Conservation (phyloP, 2,113 vertebrate species). For the Spea multiplicata region DNA sequence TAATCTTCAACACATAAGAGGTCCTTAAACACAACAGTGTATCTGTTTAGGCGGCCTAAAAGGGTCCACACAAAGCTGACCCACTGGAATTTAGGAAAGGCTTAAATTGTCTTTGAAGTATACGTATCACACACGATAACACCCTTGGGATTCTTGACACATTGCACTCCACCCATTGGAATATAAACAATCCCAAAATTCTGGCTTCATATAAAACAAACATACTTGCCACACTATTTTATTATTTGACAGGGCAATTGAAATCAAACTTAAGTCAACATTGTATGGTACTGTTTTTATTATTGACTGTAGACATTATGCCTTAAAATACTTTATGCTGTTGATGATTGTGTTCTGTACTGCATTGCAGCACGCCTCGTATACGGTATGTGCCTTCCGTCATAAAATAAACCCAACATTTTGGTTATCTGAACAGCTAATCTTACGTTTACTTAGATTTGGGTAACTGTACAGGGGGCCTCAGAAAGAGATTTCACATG, state of each 20-base stretch:
- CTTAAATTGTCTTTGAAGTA: neutral
- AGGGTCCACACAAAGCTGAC: neutral
- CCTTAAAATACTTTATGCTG: too few species aligned
- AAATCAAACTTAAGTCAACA: neutral
- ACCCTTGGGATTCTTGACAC: too few species aligned
- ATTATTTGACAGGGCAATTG: slow-evolving; percentile 13
- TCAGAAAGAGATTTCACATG: neutral
- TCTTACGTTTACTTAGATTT: neutral
- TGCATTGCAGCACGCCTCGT: too few species aligned
- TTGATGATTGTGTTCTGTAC: too few species aligned
- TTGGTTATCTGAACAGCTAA: neutral
- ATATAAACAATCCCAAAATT: neutral
- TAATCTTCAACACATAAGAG: slow-evolving; percentile 23
- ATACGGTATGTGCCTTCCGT: too few species aligned
- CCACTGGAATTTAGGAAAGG: neutral
- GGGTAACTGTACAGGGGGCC: neutral
- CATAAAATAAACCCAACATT: neutral
- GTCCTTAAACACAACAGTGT: slow-evolving; percentile 18
- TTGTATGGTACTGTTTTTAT: neutral
- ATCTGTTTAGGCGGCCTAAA: slow-evolving; percentile 3
- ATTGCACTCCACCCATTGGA: neutral
- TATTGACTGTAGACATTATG: too few species aligned
- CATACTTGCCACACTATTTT: slow-evolving; percentile 10
- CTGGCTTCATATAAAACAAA: slow-evolving; percentile 6
- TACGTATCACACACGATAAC: neutral